Evolutionary conservation across 2,888 invertebrate species (phyloP).

Genomic region (Lasius fuliginosus): DNA sequence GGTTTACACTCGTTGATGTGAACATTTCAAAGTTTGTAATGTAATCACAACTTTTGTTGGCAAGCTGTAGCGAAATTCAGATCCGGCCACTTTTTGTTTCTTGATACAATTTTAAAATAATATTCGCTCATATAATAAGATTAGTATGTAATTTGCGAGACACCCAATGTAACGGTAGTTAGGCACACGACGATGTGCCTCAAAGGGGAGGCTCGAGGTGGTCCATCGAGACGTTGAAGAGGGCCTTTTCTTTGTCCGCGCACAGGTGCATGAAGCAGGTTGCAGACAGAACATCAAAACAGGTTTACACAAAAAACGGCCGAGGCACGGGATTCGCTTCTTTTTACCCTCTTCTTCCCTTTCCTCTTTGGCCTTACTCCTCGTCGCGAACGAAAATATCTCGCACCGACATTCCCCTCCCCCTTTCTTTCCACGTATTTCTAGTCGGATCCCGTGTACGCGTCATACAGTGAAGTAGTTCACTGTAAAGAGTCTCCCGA

Average conservation of each 20-base stretch:
- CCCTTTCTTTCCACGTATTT: slow-evolving; percentile 35
- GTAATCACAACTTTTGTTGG: neutral
- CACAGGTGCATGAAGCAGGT: slow-evolving; percentile 82
- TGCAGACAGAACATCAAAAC: slow-evolving; percentile 80
- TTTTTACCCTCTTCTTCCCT: slow-evolving; percentile 63
- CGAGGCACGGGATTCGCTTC: slow-evolving; percentile 61
- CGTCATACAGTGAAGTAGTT: slow-evolving; percentile 39
- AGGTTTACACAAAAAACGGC: slow-evolving; percentile 79
- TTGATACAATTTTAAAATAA: neutral
- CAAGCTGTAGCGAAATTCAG: neutral
- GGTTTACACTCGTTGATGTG: slow-evolving; percentile 13
- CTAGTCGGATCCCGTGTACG: slow-evolving; percentile 8
- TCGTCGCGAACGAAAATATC: slow-evolving; percentile 34
- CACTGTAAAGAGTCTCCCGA: neutral
- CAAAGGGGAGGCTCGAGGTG: slow-evolving; percentile 71
- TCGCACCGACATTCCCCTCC: slow-evolving; percentile 13
- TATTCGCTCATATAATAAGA: neutral
- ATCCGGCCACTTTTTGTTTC: neutral
- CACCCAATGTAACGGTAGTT: slow-evolving; percentile 62
- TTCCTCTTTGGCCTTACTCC: slow-evolving; percentile 41
- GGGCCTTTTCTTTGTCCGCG: slow-evolving; percentile 73
- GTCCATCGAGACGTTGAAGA: slow-evolving; percentile 78
- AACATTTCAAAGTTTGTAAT: slow-evolving; percentile 27
- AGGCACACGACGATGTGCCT: slow-evolving; percentile 38
- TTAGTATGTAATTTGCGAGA: slow-evolving; percentile 33